Base-by-base conservation (phyloP, 2,797 vertebrate species). In the Brachymystax lenok region DNA sequence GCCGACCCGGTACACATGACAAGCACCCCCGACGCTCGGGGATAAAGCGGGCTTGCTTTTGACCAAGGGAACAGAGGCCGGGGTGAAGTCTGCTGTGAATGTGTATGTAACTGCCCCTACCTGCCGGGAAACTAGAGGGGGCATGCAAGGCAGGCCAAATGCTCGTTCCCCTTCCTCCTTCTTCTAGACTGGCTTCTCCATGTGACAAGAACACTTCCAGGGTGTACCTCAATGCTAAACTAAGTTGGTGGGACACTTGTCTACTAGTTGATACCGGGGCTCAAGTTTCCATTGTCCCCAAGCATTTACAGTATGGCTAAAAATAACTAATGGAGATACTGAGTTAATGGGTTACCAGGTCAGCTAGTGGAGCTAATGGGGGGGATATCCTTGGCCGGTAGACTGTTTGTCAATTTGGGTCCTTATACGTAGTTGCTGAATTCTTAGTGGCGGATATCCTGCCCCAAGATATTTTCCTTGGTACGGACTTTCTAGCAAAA, bases 51-150 rank as follows among this genome's bases (percentile, higher is more conserved):
- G 10, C 12, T 12, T 13, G 16, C 50, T 16, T 13, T 33, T 33
- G 30, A 5, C 30, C 30, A 5, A 33, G 30, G 56, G 19, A 2
- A 12, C 12, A 14, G 56, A 6, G n/a, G 56, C 17, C 4, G 19
- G 56, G 30, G 12, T 5, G 33, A 30, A 12, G 61, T 28, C 0
- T 80, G 79, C 35, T 77, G 71, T 75, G 71, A 80, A 33, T 80
- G 76, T 52, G 51, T 10, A 16, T 52, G 12, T 52, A 52, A 61
- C 56, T 61, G 56, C 56, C 56, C 17, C 14, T 61, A 61, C 14
- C 14, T 61, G 17, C n/a, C 3, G 6, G 6, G 56, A 61, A 61
- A 61, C 56, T 61, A 21, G 56, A 19, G 67, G 35, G 30, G 40
- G 73, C 33, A 35, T 68, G 21, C 73, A 46, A 2, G 14, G 33